Percentiles rank a stretch among this genome's conserved stretches.
phyloP scores from a whole-genome alignment of 1,140 invertebrate species.

The Mamestra configurata region DNA sequence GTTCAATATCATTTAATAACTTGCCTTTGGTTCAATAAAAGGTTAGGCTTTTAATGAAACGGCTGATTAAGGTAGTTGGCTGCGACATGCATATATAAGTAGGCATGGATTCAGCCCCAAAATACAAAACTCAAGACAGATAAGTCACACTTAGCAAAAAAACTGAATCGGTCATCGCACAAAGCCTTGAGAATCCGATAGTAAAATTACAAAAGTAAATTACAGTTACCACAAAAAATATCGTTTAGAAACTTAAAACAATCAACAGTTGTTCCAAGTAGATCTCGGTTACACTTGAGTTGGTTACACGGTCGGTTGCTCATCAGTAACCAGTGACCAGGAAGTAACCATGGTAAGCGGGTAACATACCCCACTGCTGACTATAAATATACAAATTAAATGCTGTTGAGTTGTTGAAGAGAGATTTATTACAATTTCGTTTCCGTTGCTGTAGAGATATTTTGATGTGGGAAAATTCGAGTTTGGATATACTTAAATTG shows the following conservation, averaged over 20 bases:
- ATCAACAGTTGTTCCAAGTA: conserved; percentile 38
- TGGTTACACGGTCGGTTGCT: conserved; percentile 45
- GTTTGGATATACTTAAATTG: background rate
- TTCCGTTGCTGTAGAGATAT: background rate
- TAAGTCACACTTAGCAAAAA: too few species aligned
- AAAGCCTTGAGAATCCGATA: conserved; percentile 17
- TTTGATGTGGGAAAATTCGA: background rate
- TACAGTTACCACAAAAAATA: conserved; percentile 40
- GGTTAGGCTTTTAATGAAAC: too few species aligned
- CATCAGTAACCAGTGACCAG: conserved; percentile 33
- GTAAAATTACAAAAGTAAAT: background rate
- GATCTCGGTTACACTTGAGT: conserved; percentile 46
- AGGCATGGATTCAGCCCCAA: too few species aligned
- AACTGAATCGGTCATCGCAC: background rate
- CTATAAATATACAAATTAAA: conserved; percentile 33
- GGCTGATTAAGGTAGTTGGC: too few species aligned
- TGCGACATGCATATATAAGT: too few species aligned
- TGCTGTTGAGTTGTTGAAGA: background rate
- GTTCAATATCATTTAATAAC: too few species aligned
- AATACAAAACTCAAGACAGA: too few species aligned
- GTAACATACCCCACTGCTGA: conserved; percentile 34
- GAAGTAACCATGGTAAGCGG: conserved; percentile 18
- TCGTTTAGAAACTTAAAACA: conserved; percentile 46
- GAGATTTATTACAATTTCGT: conserved; percentile 27
- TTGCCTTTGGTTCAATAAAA: too few species aligned